Evolutionary conservation across 2,113 vertebrate genomes (phyloP).

Genomic region (Antechinus flavipes): DNA sequence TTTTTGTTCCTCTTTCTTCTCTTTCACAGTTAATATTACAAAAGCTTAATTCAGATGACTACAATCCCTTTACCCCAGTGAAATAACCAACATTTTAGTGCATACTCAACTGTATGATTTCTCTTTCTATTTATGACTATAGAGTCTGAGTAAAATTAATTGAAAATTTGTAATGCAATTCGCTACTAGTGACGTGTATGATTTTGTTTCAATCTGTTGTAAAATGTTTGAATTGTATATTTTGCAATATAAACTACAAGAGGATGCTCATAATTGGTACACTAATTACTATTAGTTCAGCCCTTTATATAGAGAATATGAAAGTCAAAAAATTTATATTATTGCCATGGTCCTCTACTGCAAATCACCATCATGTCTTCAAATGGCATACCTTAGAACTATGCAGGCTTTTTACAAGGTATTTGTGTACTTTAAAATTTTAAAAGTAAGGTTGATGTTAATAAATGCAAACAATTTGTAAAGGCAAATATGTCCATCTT

Average conservation of each 20-base stretch:
- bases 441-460: background rate
- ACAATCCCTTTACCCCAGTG: background rate
- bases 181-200: background rate
- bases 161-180: background rate
- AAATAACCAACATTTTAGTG: background rate
- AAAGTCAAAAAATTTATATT: background rate
- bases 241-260: background rate
- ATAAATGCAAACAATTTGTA: constrained; percentile 22
- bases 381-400: constrained; percentile 29
- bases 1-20: constrained; percentile 51
- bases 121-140: background rate
- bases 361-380: constrained; percentile 22
- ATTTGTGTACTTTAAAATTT: constrained; percentile 27
- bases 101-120: background rate
- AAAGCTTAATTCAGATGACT: background rate
- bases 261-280: background rate
- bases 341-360: background rate
- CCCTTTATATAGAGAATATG: background rate
- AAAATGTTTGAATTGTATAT: background rate
- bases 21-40: background rate
- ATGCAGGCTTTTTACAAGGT: constrained; percentile 13
- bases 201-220: background rate
- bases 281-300: background rate
- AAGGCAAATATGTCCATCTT: constrained; percentile 13
- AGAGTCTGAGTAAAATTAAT: background rate